These are phyloP conservation scores for Pogonus chalceus DNA, from an alignment of 1,140 invertebrate genomes.

Conservation along the genomic window DNA sequence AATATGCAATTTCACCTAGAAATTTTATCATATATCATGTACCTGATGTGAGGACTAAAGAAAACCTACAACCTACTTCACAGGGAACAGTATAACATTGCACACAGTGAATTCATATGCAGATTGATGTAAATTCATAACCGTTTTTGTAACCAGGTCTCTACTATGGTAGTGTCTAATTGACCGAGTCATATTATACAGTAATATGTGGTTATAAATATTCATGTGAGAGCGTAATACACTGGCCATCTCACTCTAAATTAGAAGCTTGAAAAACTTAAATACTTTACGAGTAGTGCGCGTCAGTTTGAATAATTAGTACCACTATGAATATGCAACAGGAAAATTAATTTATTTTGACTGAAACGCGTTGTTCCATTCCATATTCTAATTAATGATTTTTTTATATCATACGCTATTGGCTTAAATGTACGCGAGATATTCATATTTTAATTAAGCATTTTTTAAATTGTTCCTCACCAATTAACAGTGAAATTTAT, in stretches of 20 bases:
- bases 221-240: background rate
- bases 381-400: too few species aligned
- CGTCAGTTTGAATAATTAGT: background rate
- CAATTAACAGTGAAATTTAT: background rate
- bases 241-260: too few species aligned
- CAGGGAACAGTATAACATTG: too few species aligned
- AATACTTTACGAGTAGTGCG: too few species aligned
- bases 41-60: too few species aligned
- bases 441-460: background rate
- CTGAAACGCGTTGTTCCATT: too few species aligned
- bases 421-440: background rate
- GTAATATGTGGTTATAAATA: background rate
- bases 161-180: background rate
- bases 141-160: background rate
- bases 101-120: background rate
- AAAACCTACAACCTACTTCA: too few species aligned
- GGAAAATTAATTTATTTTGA: too few species aligned
- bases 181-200: background rate
- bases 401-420: too few species aligned
- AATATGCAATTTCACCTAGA: too few species aligned
- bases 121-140: background rate
- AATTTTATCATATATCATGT: too few species aligned
- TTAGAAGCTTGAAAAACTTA: too few species aligned
- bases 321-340: background rate
- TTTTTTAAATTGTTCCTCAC: background rate